Base-by-base conservation (phyloP, 2,113 vertebrate species). In the Aleadryas rufinucha region DNA sequence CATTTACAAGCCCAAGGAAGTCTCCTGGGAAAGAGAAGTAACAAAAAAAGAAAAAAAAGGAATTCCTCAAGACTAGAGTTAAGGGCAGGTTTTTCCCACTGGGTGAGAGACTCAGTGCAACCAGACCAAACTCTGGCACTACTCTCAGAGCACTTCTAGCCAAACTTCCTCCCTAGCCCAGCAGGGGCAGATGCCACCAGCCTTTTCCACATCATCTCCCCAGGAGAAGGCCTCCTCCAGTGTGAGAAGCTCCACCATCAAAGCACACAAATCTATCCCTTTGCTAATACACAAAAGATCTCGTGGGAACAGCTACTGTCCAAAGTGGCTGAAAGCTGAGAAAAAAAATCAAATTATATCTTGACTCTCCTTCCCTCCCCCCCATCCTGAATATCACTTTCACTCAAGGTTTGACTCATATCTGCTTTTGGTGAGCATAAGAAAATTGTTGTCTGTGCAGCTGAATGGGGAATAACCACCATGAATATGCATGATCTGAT, bases 61-160 rank as follows among this genome's bases (percentile, higher is more conserved):
- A 61, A 90, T 97, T 94, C 88, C 70, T 77, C 63, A 53, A 69
- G 37, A 57, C 41, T 20, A 16, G 64, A 84, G 56, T 59, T 94
- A 77, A 91, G 68, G 65, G 61, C 57, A 87, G 78, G 66, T 87
- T 75, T 95, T 94, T 93, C 85, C 84, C 84, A 95, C 80, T 1
- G 0, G 10, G 8, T 53, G 49, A 86, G 33, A 88, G 44, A 60
- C 17, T 23, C 53, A 24, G 13, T 15, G 16, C 35, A 86, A 35
- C 31, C 79, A 72, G 41, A 68, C 42, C 63, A 37, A 77, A 42
- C 23, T 59, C 61, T 44, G 27, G 24, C 37, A 52, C 50, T 44
- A 2, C 31, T 77, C 47, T 86, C 23, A 13, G 13, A 35, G 49
- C 56, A 56, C 27, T 31, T 75, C 44, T 63, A 65, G 65, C 15